These are phyloP conservation scores for Ptychadena robeensis DNA, from an alignment of 2,797 vertebrate genomes.

Conservation along the genomic window DNA sequence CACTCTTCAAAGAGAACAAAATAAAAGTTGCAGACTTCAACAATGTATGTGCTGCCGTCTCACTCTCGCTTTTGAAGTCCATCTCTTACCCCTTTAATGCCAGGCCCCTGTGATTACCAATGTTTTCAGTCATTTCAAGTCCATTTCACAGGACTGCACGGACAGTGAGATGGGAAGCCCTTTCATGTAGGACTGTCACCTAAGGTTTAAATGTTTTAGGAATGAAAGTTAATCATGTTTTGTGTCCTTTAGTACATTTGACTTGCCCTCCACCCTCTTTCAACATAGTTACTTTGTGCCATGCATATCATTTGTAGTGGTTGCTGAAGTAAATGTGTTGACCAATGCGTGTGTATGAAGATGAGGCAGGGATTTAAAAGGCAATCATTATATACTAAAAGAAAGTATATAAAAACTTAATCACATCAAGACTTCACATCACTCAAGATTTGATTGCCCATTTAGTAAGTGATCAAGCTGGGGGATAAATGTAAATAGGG, in stretches of 20 bases:
- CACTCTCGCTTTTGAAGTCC: slow-evolving; percentile 88
- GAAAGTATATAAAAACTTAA: too few relatives aligned
- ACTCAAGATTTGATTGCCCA: too few relatives aligned
- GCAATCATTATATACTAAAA: not conserved
- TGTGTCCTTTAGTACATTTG: slow-evolving; percentile 65
- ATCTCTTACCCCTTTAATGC: slow-evolving; percentile 85
- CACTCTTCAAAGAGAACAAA: slow-evolving; percentile 96
- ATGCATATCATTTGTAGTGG: not conserved
- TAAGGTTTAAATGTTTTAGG: slow-evolving; percentile 69
- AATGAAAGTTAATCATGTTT: slow-evolving; percentile 71
- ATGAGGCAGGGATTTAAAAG: not conserved
- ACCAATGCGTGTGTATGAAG: not conserved
- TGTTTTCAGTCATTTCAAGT: slow-evolving; percentile 79
- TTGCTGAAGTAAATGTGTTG: too few relatives aligned
- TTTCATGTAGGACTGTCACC: slow-evolving; percentile 85
- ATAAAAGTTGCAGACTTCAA: slow-evolving; percentile 84
- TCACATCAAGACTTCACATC: too few relatives aligned
- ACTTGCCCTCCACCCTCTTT: slow-evolving; percentile 51
- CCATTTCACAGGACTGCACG: slow-evolving; percentile 84
- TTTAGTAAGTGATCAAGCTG: too few relatives aligned
- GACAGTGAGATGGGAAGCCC: slow-evolving; percentile 79
- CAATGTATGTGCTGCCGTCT: slow-evolving; percentile 70
- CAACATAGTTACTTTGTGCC: not conserved
- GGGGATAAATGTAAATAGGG: too few relatives aligned
- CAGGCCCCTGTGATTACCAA: slow-evolving; percentile 89